phyloP scores from a whole-genome alignment of 2,113 vertebrate genomes.

The Pelodiscus sinensis region DNA sequence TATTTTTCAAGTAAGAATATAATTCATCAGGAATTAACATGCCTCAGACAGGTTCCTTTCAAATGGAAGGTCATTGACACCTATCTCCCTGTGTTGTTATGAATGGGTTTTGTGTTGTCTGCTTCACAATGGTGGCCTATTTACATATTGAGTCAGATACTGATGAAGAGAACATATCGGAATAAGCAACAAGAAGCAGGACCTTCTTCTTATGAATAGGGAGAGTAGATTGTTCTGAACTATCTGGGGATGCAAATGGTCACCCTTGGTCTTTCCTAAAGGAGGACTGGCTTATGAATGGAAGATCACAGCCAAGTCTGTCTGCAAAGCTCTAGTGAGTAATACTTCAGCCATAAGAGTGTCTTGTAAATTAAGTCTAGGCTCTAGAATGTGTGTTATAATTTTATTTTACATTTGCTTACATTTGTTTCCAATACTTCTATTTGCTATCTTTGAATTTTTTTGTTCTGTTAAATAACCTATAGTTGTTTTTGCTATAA shows the following conservation, averaged over 20 bases:
- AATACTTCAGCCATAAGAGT: not conserved
- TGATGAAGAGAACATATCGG: not conserved
- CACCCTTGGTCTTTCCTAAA: not conserved
- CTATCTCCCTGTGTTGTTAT: not conserved
- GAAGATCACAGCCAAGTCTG: not conserved
- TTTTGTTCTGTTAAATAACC: not conserved
- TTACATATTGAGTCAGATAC: not conserved
- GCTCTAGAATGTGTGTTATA: not conserved
- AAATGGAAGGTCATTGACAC: not conserved
- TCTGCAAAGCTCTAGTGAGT: not conserved
- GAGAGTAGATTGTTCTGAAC: not conserved
- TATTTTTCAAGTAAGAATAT: not conserved
- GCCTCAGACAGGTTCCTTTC: not conserved
- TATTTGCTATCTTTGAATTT: not conserved
- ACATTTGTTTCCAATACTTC: not conserved
- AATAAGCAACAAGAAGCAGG: not conserved
- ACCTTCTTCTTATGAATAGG: not conserved
- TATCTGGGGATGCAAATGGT: not conserved
- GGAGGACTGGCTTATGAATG: not conserved
- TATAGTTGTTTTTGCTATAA: not conserved
- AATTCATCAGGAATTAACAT: not conserved
- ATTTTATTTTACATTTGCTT: not conserved
- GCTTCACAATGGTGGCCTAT: not conserved
- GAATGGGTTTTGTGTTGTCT: not conserved
- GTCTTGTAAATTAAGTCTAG: not conserved